phyloP scores from a whole-genome alignment of 1,140 invertebrate species.

The Drosophila nigromelanica region DNA sequence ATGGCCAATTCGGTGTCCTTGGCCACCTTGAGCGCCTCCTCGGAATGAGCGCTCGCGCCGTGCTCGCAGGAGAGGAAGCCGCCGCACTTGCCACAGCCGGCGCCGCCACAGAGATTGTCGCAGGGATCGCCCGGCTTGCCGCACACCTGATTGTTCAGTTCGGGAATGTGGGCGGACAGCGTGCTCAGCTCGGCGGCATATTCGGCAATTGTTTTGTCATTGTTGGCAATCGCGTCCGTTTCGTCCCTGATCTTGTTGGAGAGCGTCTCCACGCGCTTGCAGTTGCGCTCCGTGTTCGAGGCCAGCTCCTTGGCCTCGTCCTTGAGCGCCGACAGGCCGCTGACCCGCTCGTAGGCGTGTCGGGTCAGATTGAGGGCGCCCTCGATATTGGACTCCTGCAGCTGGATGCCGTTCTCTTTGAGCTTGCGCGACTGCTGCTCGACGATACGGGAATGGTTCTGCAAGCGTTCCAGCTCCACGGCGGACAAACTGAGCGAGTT shows the following conservation, averaged over 20 bases:
- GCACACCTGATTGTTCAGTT: slow-evolving; percentile 95
- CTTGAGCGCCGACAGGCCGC: slow-evolving; percentile 85
- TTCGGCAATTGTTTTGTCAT: slow-evolving; percentile 87
- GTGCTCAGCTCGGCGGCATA: slow-evolving; percentile 88
- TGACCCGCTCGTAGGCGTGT: slow-evolving; percentile 88
- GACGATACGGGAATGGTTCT: slow-evolving; percentile 89
- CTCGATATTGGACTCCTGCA: slow-evolving; percentile 97
- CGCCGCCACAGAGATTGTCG: slow-evolving; percentile 96
- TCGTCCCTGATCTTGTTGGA: slow-evolving; percentile 88
- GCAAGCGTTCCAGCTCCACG: slow-evolving; percentile 90
- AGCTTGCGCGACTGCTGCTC: slow-evolving; percentile 90
- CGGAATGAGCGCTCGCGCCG: slow-evolving; percentile 94
- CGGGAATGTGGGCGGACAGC: slow-evolving; percentile 90
- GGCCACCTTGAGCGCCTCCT: slow-evolving; percentile 92
- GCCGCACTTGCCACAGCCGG: slow-evolving; percentile 95
- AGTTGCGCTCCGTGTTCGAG: slow-evolving; percentile 91
- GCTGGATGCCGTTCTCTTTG: slow-evolving; percentile 93
- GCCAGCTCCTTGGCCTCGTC: slow-evolving; percentile 88
- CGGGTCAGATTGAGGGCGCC: slow-evolving; percentile 96
- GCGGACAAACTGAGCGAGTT: slow-evolving; percentile 91
- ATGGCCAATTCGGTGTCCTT: slow-evolving; percentile 92
- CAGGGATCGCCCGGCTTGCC: slow-evolving; percentile 94
- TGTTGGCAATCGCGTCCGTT: slow-evolving; percentile 89
- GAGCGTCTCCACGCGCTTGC: slow-evolving; percentile 92
- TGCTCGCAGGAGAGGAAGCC: slow-evolving; percentile 92